Evolutionary conservation across 2,113 vertebrate genomes (phyloP).

Genomic region (Puffinus mauretanicus): DNA sequence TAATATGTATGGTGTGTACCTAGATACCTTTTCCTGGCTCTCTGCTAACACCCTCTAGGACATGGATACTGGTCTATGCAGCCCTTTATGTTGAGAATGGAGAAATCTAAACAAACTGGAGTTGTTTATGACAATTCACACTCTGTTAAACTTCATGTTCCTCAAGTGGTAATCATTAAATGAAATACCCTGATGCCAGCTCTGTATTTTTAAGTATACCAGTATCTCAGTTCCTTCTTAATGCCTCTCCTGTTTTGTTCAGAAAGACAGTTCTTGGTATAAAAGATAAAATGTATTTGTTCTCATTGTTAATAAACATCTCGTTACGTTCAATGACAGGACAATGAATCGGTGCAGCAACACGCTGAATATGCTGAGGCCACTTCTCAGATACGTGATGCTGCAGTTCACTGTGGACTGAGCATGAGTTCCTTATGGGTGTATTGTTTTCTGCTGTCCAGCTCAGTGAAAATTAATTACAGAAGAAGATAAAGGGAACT

Average conservation of each 20-base stretch:
- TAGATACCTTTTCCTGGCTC: background rate
- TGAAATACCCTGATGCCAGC: background rate
- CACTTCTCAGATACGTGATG: background rate
- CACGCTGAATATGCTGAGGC: background rate
- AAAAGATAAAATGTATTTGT: background rate
- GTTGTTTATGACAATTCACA: background rate
- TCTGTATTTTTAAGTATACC: background rate
- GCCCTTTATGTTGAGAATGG: background rate
- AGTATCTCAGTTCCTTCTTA: background rate
- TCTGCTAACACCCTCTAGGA: background rate
- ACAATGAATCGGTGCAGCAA: slow-evolving; percentile 18
- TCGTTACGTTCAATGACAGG: background rate
- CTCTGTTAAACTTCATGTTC: background rate
- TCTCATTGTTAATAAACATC: background rate
- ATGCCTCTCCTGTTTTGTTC: background rate
- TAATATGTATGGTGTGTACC: background rate
- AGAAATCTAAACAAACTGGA: background rate
- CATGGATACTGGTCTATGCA: background rate
- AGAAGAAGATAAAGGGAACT: background rate
- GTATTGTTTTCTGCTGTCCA: background rate
- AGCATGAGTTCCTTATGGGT: background rate
- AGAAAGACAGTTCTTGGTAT: background rate
- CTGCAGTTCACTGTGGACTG: background rate
- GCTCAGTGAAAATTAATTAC: background rate
- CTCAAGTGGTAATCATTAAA: background rate